A percentile compares a stretch with the other conserved stretches of the same genome.
These are phyloP conservation scores for Rapana venosa DNA, from an alignment of 2,888 invertebrate species.

Conservation along the genomic window DNA sequence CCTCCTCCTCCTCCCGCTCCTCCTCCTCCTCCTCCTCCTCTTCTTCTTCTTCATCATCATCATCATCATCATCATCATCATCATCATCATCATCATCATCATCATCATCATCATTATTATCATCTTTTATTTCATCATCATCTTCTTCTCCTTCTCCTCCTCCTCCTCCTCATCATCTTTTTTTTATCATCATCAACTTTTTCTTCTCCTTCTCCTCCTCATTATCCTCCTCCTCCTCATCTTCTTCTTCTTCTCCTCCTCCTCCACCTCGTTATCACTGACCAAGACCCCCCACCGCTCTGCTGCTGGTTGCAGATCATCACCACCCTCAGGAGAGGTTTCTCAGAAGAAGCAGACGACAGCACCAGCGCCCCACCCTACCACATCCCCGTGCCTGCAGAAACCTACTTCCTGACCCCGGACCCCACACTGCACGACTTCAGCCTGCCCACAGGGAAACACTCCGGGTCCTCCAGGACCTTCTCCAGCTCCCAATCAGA, in stretches of 20 bases:
- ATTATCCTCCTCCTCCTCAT: neutral
- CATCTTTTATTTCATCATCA: neutral
- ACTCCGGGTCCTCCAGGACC: neutral
- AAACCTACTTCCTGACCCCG: constrained; percentile 36
- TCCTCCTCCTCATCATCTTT: neutral
- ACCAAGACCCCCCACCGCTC: neutral
- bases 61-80: neutral
- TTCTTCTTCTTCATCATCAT: neutral
- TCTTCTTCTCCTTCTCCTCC: neutral
- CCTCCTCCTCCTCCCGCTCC: neutral
- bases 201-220: neutral
- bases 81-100: neutral
- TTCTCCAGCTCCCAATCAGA: constrained; percentile 3
- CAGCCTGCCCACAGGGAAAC: neutral
- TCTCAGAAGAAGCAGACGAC: neutral
- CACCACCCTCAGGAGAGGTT: constrained; percentile 32
- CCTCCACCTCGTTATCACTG: neutral
- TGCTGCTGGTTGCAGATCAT: constrained; percentile 27
- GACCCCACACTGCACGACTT: neutral
- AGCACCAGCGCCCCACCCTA: neutral
- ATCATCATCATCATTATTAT: neutral
- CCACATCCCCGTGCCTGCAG: constrained; percentile 28
- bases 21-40: neutral
- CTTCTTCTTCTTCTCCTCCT: neutral
- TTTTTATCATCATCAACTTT: neutral